Conservation (phyloP, 2,113 vertebrate species). For the Dicentrarchus labrax region DNA sequence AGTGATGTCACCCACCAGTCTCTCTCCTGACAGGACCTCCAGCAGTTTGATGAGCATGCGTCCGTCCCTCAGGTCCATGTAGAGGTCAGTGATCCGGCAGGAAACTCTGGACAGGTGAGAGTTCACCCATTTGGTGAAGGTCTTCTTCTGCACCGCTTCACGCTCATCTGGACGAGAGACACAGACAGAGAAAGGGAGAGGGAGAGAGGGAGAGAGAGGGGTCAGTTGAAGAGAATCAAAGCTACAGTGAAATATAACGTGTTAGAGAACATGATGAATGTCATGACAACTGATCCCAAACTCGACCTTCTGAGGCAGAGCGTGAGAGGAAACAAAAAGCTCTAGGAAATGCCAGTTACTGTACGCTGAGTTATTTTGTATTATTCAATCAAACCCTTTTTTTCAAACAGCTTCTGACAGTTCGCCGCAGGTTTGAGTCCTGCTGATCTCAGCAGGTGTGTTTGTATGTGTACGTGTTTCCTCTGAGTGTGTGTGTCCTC, state of each 20-base stretch:
- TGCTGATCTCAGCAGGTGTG: conserved; percentile 29
- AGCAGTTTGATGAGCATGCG: conserved; percentile 95
- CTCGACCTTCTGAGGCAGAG: neutral
- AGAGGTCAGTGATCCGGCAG: conserved; percentile 95
- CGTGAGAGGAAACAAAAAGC: neutral
- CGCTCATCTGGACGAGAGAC: conserved; percentile 88
- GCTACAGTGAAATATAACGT: too few species aligned
- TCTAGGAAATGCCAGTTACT: too few species aligned
- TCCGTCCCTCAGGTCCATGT: conserved; percentile 94
- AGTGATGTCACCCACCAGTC: conserved; percentile 47
- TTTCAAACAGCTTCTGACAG: neutral
- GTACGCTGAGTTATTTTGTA: neutral
- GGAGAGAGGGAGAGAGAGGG: neutral
- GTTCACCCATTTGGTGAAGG: conserved; percentile 98
- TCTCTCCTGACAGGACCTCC: conserved; percentile 86
- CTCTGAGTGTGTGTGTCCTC: neutral
- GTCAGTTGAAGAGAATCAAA: neutral
- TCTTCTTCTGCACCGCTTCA: conserved; percentile 98
- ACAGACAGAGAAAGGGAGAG: neutral
- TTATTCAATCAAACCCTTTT: too few species aligned
- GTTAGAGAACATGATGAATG: neutral
- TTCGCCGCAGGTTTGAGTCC: neutral
- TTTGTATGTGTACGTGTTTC: neutral
- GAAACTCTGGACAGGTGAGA: conserved; percentile 95
- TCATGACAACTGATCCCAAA: neutral